Percentiles rank a stretch among this genome's conserved stretches.
Conservation (phyloP, 1,140 invertebrate species). For the Calliphora vicina region DNA sequence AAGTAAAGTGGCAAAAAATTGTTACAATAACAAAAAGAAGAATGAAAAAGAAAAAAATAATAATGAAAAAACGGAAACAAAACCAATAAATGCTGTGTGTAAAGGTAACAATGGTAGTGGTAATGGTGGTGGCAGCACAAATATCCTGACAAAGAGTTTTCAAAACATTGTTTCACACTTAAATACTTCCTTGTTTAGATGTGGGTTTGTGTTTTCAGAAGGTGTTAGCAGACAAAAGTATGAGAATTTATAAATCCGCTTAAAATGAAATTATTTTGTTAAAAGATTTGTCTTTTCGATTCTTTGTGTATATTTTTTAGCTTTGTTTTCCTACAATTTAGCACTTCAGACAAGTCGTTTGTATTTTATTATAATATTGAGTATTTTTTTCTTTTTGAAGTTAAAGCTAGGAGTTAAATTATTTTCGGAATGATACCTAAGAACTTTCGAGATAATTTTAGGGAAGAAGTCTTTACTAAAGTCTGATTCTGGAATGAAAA, state of each 20-base stretch:
- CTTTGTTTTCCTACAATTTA: neutral
- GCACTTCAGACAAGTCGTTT: neutral
- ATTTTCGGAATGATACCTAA: too few species aligned
- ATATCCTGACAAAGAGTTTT: too few species aligned
- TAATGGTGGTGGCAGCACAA: neutral
- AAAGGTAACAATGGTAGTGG: neutral
- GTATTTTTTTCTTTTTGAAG: too few species aligned
- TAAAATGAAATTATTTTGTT: slow-evolving; percentile 61
- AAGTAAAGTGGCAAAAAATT: slow-evolving; percentile 28
- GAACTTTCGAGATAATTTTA: too few species aligned
- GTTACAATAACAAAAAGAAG: neutral
- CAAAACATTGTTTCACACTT: neutral
- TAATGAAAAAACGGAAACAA: neutral
- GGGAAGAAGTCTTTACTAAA: too few species aligned
- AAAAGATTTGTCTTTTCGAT: slow-evolving; percentile 35
- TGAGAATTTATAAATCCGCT: slow-evolving; percentile 55
- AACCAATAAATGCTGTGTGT: neutral
- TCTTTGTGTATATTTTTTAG: neutral
- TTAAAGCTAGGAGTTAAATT: too few species aligned
- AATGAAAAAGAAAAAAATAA: neutral
- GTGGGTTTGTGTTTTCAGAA: neutral
- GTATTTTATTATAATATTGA: too few species aligned
- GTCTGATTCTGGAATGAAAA: too few species aligned
- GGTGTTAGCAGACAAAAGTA: slow-evolving; percentile 36
- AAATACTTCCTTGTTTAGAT: neutral